Evolutionary conservation across 2,113 vertebrate genomes (phyloP).

Genomic region (Tachysurus vachellii): DNA sequence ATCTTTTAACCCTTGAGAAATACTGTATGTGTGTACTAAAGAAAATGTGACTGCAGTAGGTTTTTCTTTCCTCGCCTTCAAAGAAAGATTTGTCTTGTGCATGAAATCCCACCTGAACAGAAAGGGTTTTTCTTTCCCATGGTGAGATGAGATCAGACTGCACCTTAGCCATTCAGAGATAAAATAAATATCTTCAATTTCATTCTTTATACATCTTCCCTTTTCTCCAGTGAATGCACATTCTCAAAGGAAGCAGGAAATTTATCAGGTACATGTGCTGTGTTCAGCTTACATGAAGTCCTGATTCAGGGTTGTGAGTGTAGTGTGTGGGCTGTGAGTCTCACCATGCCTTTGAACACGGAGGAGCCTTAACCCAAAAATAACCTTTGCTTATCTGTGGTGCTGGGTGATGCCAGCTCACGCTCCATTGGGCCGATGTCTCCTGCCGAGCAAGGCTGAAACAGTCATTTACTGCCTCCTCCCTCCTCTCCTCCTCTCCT

Average conservation of each 20-base stretch:
- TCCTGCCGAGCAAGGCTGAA: slow-evolving; percentile 59
- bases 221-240: slow-evolving; percentile 4
- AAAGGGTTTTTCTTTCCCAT: background rate
- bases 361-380: slow-evolving; percentile 67
- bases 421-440: slow-evolving; percentile 59
- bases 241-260: background rate
- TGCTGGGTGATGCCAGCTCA: slow-evolving; percentile 56
- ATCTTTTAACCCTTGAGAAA: background rate
- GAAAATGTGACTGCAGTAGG: slow-evolving; percentile 60
- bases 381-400: slow-evolving; percentile 61
- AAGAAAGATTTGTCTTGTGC: slow-evolving; percentile 55
- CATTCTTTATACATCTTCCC: background rate
- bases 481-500: background rate
- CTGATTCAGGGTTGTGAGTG: background rate
- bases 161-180: slow-evolving; percentile 19
- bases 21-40: slow-evolving; percentile 20
- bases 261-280: background rate
- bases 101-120: slow-evolving; percentile 26
- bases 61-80: slow-evolving; percentile 37
- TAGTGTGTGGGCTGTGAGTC: slow-evolving; percentile 27
- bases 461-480: slow-evolving; percentile 51
- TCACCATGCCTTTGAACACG: slow-evolving; percentile 61
- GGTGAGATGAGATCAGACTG: slow-evolving; percentile 36
- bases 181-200: background rate
- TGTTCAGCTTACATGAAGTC: background rate